Evolutionary conservation across 30 jellyfish, hydroid and myxozoan genomes (phyloP).

Genomic region (Cassiopea xamachana): DNA sequence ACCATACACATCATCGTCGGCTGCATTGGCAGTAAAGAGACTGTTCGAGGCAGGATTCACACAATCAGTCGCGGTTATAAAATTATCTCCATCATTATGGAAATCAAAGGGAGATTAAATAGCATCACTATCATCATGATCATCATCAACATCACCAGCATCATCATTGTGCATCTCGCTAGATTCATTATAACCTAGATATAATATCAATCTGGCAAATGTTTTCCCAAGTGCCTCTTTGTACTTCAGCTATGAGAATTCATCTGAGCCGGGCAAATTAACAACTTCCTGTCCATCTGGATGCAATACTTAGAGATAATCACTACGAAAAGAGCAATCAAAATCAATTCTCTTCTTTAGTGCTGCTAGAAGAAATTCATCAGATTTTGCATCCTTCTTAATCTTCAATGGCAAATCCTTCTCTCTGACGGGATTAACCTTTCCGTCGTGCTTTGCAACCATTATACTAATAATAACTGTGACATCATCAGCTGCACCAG

Average conservation of each 20-base stretch:
- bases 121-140: conserved; percentile 23
- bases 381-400: conserved; percentile 1
- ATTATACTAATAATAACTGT: conserved; percentile 50
- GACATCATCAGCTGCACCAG: conserved; percentile 64
- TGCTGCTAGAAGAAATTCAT: conserved; percentile 59
- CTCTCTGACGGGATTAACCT: conserved; percentile 56
- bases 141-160: conserved; percentile 1
- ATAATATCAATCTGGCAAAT: conserved; percentile 42
- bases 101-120: conserved; percentile 37
- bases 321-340: conserved; percentile 57
- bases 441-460: conserved; percentile 64
- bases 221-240: conserved; percentile 69
- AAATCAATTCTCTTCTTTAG: conserved; percentile 51
- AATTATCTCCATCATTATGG: conserved; percentile 30
- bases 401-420: conserved; percentile 55
- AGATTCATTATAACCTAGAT: conserved; percentile 39
- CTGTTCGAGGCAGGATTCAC: conserved; percentile 36
- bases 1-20: conserved; percentile 53
- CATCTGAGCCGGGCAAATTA: conserved; percentile 66
- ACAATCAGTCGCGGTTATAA: conserved; percentile 43
- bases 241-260: conserved; percentile 56
- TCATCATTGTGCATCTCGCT: conserved; percentile 34
- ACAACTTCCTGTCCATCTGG: conserved; percentile 74
- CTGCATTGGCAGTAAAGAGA: conserved; percentile 50
- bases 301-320: conserved; percentile 47